Base-by-base conservation (phyloP, 1,140 invertebrate species). In the Antheraea pernyi region DNA sequence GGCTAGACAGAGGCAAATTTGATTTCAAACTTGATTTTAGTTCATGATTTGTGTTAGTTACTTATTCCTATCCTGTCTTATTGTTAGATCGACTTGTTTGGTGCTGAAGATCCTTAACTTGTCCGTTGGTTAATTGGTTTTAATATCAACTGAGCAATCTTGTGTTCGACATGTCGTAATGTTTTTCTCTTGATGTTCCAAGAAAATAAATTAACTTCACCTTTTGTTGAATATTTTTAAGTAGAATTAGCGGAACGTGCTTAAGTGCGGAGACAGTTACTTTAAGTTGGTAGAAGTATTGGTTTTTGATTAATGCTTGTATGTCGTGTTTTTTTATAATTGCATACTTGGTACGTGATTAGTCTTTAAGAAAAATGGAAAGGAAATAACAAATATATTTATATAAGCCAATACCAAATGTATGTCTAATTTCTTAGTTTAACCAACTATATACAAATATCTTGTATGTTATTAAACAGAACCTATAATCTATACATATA, bases 21-120 rank as follows among this genome's bases (percentile, higher is more conserved):
- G 64, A 65, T 65, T 65, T 22, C 18, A 46, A 65, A 65, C 64
- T 65, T 19, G 39, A 48, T 65, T 48, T 65, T 13, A 53, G 46
- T 53, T 53, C 16, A 16, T n/a, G 46, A 53, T 53, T 53, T 16
- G 11, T 53, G 46, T 53, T 53, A 53, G 46, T 53, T 53, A 53
- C 46, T n/a, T 10, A n/a, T 53, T 53, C 16, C 46, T 53, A 13
- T 53, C 46, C 46, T 53, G 46, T 53, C 16, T 53, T 16, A 53
- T 53, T n/a, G 46, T 53, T n/a, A n/a, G 46, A 53, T 53, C 46
- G 46, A 53, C 16, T 53, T 16, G 46, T 53, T 53, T 10, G 5
- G 46, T 53, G 46, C 6, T 53, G 46, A 53, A 53, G 46, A 53
- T 53, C 6, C 46, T 53, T 53, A 53, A 53, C 46, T 53, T 53